Evolutionary conservation across 1,140 invertebrate species (phyloP).

Genomic region (Venustaconcha ellipsiformis): DNA sequence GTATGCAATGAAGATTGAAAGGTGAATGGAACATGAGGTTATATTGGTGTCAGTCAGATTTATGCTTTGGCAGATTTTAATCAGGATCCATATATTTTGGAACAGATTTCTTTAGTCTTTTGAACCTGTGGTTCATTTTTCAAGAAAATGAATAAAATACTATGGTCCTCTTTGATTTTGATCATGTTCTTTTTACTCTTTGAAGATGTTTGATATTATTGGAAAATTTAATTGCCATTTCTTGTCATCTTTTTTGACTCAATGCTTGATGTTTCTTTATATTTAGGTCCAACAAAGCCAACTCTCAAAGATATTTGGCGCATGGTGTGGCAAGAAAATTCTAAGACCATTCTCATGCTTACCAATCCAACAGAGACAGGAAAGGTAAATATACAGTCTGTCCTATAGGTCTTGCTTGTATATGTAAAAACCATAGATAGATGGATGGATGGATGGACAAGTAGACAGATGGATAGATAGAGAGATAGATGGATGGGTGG

Average conservation of each 20-base stretch:
- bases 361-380: constrained; percentile 75
- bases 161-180: too few species aligned
- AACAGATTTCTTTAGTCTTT: too few species aligned
- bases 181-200: neutral
- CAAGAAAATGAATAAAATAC: too few species aligned
- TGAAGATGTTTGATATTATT: neutral
- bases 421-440: neutral
- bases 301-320: constrained; percentile 88
- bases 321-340: constrained; percentile 96
- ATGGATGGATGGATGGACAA: too few species aligned
- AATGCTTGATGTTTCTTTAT: neutral
- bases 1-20: too few species aligned
- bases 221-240: constrained; percentile 1
- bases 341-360: constrained; percentile 93
- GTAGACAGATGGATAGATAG: too few species aligned
- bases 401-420: neutral
- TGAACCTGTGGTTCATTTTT: too few species aligned
- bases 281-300: constrained; percentile 55
- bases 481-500: too few species aligned
- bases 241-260: neutral
- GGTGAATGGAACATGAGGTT: too few species aligned
- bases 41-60: too few species aligned
- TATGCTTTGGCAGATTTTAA: too few species aligned
- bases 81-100: too few species aligned
- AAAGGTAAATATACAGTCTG: constrained; percentile 66